Conservation (phyloP, 2,888 invertebrate species). For the Lampropteryx suffumata region DNA sequence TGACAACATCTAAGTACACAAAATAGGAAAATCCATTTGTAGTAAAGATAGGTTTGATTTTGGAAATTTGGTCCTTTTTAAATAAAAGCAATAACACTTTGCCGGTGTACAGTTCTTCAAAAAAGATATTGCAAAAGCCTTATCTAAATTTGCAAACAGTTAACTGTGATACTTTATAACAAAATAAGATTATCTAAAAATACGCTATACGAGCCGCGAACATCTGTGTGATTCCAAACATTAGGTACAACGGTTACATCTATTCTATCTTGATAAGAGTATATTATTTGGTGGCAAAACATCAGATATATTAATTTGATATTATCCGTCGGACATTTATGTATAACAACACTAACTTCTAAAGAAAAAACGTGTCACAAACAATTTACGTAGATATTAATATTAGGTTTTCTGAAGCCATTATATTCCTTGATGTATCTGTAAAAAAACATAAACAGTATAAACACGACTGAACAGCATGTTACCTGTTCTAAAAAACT, state of each 20-base stretch:
- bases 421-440: constrained; percentile 36
- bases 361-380: constrained; percentile 48
- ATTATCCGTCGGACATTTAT: constrained; percentile 52
- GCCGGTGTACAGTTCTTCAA: constrained; percentile 37
- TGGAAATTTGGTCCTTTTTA: constrained; percentile 37
- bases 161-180: constrained; percentile 64
- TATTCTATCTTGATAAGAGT: constrained; percentile 40
- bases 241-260: constrained; percentile 39
- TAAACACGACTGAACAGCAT: too few species aligned
- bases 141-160: constrained; percentile 61
- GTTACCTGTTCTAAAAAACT: too few species aligned
- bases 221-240: constrained; percentile 56
- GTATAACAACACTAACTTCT: constrained; percentile 53
- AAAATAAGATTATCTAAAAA: constrained; percentile 81
- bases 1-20: constrained; percentile 24
- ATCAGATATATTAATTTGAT: constrained; percentile 46
- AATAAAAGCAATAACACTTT: constrained; percentile 33
- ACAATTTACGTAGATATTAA: constrained; percentile 38
- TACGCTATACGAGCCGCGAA: constrained; percentile 61
- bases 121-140: constrained; percentile 56
- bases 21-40: constrained; percentile 29
- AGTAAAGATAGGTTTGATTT: constrained; percentile 27
- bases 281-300: constrained; percentile 48
- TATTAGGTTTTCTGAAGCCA: constrained; percentile 39
- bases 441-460: constrained; percentile 17